Conservation (phyloP, 1,140 invertebrate genomes). For the Venturia canescens region DNA sequence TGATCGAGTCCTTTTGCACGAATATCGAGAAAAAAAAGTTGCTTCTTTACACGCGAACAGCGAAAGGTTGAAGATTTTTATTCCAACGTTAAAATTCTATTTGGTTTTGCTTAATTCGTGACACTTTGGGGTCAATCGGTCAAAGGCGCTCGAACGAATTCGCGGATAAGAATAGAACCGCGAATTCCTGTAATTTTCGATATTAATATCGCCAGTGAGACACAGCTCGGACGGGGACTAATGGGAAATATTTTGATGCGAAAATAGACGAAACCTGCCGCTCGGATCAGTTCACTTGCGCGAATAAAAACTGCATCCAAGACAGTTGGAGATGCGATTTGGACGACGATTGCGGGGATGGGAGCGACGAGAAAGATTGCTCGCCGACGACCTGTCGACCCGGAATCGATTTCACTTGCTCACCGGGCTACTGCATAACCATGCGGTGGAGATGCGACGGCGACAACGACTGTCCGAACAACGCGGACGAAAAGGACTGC, state of each 20-base stretch:
- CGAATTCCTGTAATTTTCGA: too few relatives aligned
- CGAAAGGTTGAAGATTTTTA: too few relatives aligned
- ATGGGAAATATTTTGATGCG: neutral
- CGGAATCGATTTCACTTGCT: constrained; percentile 84
- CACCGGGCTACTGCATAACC: constrained; percentile 82
- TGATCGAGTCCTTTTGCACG: too few relatives aligned
- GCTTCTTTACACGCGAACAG: too few relatives aligned
- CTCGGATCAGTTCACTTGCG: constrained; percentile 92
- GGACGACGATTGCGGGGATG: constrained; percentile 91
- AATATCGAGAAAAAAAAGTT: too few relatives aligned
- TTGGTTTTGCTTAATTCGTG: too few relatives aligned
- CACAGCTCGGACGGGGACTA: too few relatives aligned
- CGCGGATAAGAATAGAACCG: too few relatives aligned
- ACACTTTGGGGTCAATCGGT: too few relatives aligned
- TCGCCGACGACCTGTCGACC: constrained; percentile 82
- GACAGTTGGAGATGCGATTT: constrained; percentile 92
- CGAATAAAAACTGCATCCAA: constrained; percentile 92
- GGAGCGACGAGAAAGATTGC: constrained; percentile 89
- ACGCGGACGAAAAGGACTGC: constrained; percentile 86
- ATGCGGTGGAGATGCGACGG: constrained; percentile 91
- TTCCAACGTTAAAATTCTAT: too few relatives aligned
- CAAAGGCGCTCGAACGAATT: too few relatives aligned
- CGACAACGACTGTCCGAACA: constrained; percentile 89
- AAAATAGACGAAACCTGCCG: constrained; percentile 88
- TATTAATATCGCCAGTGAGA: too few relatives aligned